Base-by-base conservation (phyloP, 1,140 invertebrate species). In the Macrobrachium rosenbergii region DNA sequence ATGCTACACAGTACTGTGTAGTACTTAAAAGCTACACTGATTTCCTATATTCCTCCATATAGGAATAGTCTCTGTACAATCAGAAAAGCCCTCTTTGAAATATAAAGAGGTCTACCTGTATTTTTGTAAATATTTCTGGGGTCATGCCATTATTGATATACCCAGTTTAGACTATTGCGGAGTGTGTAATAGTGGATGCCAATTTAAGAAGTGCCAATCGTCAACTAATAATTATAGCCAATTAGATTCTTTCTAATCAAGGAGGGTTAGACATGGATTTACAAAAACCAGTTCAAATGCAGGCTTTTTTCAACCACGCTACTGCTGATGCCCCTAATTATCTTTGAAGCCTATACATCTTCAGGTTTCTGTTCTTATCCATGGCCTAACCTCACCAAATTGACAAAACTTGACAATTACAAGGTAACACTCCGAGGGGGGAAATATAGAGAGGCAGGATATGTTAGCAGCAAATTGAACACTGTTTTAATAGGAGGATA, bases 71-170 rank as follows among this genome's bases (percentile, higher is more conserved):
- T 79, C 64, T 81, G 58, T 81, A 81, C 79, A 63, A n/a, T 75
- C 64, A 72, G 85, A 75, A 76, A 87, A 87, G 78, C 59, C 78
- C 85, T 87, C 85, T 87, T 87, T 87, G 78, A 63, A 23, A 87
- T 63, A 64, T 76, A 87, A 87, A 87, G 85, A 87, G 85, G 85
- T 87, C 79, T 87, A 87, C 85, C 85, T 82, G 85, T 81, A 81
- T 87, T 87, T 86, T 80, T 73, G 52, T 63, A 64, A 82, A 81
- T 52, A 73, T 21, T 52, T 52, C 28, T 72, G 85, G 85, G 85
- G 52, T 63, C 67, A 87, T 64, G 69, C 21, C 69, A 45, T 64
- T 62, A 43, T 81, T 45, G 37, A 82, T 86, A 45, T 75, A 84
- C 63, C 85, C 72, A 75, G 28, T 23, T 21, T 52, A 52, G 62